These are phyloP conservation scores for Heterochromis multidens DNA, from an alignment of 2,113 vertebrate species.

Conservation along the genomic window DNA sequence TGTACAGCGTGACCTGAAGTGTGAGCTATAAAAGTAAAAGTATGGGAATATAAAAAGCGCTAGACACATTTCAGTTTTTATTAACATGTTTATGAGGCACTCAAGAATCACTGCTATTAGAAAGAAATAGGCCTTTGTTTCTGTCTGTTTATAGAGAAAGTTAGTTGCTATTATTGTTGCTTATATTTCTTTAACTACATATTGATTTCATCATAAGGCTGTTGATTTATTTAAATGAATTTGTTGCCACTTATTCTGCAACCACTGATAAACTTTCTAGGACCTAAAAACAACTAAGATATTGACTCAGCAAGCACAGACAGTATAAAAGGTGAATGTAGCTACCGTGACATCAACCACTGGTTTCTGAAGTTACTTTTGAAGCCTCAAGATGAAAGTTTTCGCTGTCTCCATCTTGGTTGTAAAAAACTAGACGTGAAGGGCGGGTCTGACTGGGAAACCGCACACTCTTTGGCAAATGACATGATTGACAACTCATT, in stretches of 20 bases:
- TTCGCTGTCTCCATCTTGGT: not conserved
- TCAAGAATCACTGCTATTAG: too few relatives aligned
- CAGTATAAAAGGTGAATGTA: not conserved
- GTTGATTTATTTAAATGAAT: too few relatives aligned
- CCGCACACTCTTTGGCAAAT: not conserved
- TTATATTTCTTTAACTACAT: too few relatives aligned
- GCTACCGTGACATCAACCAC: not conserved
- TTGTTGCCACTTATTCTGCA: not conserved
- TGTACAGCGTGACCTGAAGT: not conserved
- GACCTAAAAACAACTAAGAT: not conserved
- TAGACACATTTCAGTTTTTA: too few relatives aligned
- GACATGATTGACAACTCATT: not conserved
- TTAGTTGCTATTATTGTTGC: too few relatives aligned
- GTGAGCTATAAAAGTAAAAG: not conserved
- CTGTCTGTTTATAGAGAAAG: too few relatives aligned
- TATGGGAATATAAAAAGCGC: too few relatives aligned
- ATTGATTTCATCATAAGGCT: too few relatives aligned
- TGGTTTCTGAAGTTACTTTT: not conserved
- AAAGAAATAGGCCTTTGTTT: too few relatives aligned
- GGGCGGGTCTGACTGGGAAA: not conserved
- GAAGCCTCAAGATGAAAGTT: not conserved
- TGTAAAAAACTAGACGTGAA: not conserved
- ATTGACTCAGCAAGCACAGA: not conserved
- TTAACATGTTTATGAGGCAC: too few relatives aligned
- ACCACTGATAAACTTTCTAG: not conserved